Base-by-base conservation (phyloP, 2,888 invertebrate genomes). In the Yponomeuta evonymella region DNA sequence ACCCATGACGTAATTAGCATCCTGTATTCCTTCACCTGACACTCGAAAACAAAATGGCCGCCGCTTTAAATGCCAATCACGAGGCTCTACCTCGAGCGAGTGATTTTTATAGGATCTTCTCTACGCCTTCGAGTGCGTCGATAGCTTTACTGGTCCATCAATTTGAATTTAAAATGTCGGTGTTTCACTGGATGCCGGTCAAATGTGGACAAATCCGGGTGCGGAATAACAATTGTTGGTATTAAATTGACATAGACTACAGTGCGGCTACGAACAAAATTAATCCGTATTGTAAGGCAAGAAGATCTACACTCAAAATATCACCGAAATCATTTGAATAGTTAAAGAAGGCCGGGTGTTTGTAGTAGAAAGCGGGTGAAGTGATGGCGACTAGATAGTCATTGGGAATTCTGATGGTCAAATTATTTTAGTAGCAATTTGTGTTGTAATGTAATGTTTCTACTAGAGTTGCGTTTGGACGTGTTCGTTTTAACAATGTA, bases 351-450 rank as follows among this genome's bases (percentile, higher is more conserved):
- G 87, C 90, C 89, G 86, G 88, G 89, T 91, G 90, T 89, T 71
- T 90, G 87, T 86, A 5, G 83, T 90, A 90, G 92, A 91, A 92
- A 92, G 91, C 90, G 90, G 91, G 90, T 89, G 87, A 92, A 91
- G 91, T 91, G 90, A 90, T 87, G 90, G 89, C 87, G 84, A 82
- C 81, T 81, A 58, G 15, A 15, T 58, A 58, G 87, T 85, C 83
- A 78, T 78, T 83, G 79, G 89, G 80, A 80, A 88, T 82, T 83
- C 74, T 85, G 87, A 89, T 89, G 83, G 78, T 78, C 77, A 79
- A 81, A 86, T 85, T 83, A 84, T 83, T 43, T 43, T 71, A 70
- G 30, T 58, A 36, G 43, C 43, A 43, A 6, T 15, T 67, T 12
- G 67, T 65, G 30, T 58, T 15, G 51, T 58, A 65, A 65, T 33